A percentile compares a stretch with the other conserved stretches of the same genome.
phyloP scores from a whole-genome alignment of 2,888 invertebrate species.

The Drosophila ezoana region DNA sequence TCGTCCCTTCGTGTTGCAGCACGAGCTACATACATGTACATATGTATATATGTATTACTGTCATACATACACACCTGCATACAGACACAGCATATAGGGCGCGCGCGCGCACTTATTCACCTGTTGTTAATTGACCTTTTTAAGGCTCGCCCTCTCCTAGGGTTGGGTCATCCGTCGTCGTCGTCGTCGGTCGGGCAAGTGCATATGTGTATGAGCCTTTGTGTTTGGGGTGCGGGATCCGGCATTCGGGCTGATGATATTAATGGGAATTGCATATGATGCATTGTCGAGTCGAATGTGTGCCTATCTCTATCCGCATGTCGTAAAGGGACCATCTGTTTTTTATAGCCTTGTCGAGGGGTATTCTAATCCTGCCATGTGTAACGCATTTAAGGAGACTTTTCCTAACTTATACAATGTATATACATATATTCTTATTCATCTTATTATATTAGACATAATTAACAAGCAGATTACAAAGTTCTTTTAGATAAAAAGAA shows the following conservation, averaged over 20 bases:
- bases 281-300: background rate
- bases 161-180: slow-evolving; percentile 52
- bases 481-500: too few relatives aligned
- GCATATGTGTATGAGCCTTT: slow-evolving; percentile 8
- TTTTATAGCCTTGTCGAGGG: background rate
- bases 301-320: background rate
- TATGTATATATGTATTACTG: background rate
- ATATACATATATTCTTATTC: too few relatives aligned
- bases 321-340: slow-evolving; percentile 16
- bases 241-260: background rate
- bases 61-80: background rate
- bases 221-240: too few relatives aligned
- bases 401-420: too few relatives aligned
- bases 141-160: slow-evolving; percentile 32
- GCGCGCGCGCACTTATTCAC: slow-evolving; percentile 63
- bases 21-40: slow-evolving; percentile 16
- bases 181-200: slow-evolving; percentile 42
- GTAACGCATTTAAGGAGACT: too few relatives aligned
- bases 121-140: slow-evolving; percentile 81
- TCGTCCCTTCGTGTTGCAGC: slow-evolving; percentile 7
- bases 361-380: too few relatives aligned
- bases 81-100: slow-evolving; percentile 3
- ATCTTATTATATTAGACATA: too few relatives aligned
- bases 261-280: slow-evolving; percentile 5
- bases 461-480: too few relatives aligned